phyloP scores from a whole-genome alignment of 2,888 invertebrate genomes.

The Anagyrus pseudococci region DNA sequence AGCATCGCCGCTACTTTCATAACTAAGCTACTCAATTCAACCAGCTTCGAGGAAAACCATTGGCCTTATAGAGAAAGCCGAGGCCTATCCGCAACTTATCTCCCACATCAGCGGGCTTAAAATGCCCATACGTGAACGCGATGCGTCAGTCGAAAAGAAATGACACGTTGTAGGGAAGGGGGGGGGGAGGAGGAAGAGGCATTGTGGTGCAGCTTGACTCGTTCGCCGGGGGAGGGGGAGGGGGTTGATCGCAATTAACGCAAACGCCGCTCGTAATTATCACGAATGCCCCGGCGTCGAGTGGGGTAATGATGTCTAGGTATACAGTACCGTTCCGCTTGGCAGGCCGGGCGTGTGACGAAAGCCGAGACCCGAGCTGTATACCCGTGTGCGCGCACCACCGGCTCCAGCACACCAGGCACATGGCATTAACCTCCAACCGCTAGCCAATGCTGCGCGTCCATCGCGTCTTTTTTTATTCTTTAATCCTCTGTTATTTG shows the following conservation, averaged over 20 bases:
- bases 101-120: neutral
- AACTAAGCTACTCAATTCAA: neutral
- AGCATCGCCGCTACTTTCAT: neutral
- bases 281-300: neutral
- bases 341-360: conserved; percentile 24
- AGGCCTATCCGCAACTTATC: neutral
- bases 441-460: conserved; percentile 16
- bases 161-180: neutral
- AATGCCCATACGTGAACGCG: neutral
- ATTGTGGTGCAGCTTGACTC: neutral
- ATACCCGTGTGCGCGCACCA: neutral
- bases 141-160: neutral
- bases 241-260: conserved; percentile 21
- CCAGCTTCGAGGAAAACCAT: neutral
- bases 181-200: neutral
- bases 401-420: neutral
- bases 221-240: neutral
- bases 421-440: conserved; percentile 42
- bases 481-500: conserved; percentile 6
- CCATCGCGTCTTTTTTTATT: neutral
- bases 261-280: conserved; percentile 29
- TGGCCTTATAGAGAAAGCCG: neutral
- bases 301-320: conserved; percentile 28
- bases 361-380: conserved; percentile 7
- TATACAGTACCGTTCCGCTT: conserved; percentile 19